Evolutionary conservation across 2,797 vertebrate species (phyloP).

Genomic region (Dendrocincla tyrannina): DNA sequence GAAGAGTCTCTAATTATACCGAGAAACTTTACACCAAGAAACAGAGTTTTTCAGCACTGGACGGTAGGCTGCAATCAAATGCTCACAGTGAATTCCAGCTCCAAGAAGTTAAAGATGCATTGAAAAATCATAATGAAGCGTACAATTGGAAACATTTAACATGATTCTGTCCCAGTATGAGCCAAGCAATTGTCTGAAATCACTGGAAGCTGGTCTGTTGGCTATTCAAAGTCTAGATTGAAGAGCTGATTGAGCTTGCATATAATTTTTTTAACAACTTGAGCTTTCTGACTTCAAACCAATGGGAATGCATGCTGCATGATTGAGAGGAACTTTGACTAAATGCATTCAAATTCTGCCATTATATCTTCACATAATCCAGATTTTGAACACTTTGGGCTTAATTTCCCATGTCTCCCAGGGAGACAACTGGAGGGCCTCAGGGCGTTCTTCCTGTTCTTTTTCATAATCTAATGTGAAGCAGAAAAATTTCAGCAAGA

Average conservation of each 20-base stretch:
- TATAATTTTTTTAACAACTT: conserved; percentile 19
- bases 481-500: not conserved
- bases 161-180: conserved; percentile 7
- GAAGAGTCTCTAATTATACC: conserved; percentile 42
- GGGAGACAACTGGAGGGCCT: not conserved
- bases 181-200: conserved; percentile 50
- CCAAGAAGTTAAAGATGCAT: conserved; percentile 18
- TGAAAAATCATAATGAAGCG: conserved; percentile 38
- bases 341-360: not conserved
- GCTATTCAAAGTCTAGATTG: conserved; percentile 38
- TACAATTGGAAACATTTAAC: conserved; percentile 37
- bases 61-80: not conserved
- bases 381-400: not conserved
- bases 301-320: not conserved
- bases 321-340: not conserved
- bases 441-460: not conserved
- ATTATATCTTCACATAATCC: not conserved
- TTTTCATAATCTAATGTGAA: not conserved
- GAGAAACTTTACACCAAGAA: not conserved
- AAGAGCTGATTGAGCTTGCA: conserved; percentile 43
- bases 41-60: not conserved
- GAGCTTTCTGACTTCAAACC: conserved; percentile 39
- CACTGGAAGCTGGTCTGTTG: conserved; percentile 6
- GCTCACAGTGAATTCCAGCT: not conserved
- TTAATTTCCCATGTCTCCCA: not conserved